Evolutionary conservation across 2,888 invertebrate genomes (phyloP).

Genomic region (Eledona agricola): DNA sequence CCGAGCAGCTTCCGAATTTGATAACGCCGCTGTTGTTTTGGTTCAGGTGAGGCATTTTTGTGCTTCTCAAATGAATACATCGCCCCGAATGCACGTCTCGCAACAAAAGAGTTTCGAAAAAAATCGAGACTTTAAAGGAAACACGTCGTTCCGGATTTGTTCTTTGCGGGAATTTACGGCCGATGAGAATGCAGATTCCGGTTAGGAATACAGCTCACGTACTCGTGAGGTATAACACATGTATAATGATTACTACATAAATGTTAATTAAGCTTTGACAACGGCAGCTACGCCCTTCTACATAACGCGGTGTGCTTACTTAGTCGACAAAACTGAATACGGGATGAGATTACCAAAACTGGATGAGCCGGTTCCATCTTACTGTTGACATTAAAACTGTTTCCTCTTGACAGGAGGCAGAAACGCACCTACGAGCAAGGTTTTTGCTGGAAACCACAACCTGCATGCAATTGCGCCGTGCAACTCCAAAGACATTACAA

Average conservation of each 20-base stretch:
- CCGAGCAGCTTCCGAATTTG: constrained; percentile 18
- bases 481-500: constrained; percentile 6
- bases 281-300: constrained; percentile 34
- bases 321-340: constrained; percentile 30
- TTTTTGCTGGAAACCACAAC: constrained; percentile 10
- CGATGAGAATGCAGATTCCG: constrained; percentile 19
- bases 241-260: constrained; percentile 49
- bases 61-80: constrained; percentile 27
- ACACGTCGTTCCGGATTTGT: constrained; percentile 24
- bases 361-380: constrained; percentile 16
- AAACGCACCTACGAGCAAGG: constrained; percentile 17
- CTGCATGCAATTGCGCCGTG: constrained; percentile 13
- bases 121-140: constrained; percentile 17
- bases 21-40: constrained; percentile 17
- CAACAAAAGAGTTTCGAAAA: constrained; percentile 26
- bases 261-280: constrained; percentile 50
- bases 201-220: constrained; percentile 41
- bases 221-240: constrained; percentile 44
- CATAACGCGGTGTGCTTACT: constrained; percentile 27
- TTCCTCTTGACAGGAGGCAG: constrained; percentile 24
- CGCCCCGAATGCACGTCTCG: constrained; percentile 3
- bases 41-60: constrained; percentile 14
- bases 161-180: constrained; percentile 13
- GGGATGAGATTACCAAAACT: constrained; percentile 31
- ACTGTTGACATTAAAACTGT: constrained; percentile 32